phyloP scores from a whole-genome alignment of 2,888 invertebrate genomes.

The Sarcophaga variegata region DNA sequence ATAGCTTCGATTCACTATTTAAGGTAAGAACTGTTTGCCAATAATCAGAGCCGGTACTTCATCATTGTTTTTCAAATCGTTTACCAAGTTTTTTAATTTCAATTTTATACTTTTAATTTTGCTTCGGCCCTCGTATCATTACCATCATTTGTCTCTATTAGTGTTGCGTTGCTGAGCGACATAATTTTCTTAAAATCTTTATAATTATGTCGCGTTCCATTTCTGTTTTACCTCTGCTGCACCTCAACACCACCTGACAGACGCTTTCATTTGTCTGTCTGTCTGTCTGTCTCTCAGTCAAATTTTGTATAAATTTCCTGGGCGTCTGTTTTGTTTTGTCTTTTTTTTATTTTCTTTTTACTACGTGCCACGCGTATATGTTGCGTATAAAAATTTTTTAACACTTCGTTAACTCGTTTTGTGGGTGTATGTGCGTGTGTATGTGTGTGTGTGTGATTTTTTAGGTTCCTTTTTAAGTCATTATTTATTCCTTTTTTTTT shows the following conservation, averaged over 20 bases:
- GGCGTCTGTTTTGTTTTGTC: neutral
- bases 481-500: conserved; percentile 5
- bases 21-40: too few species aligned
- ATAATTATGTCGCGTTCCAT: conserved; percentile 52
- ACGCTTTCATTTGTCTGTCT: conserved; percentile 21
- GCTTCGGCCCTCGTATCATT: neutral
- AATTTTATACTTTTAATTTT: neutral
- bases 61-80: too few species aligned
- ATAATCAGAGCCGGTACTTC: too few species aligned
- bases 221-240: neutral
- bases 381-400: conserved; percentile 47
- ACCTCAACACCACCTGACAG: neutral
- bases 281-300: too few species aligned
- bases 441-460: too few species aligned
- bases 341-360: conserved; percentile 10
- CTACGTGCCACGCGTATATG: conserved; percentile 26
- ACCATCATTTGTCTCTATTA: conserved; percentile 16
- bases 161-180: conserved; percentile 45
- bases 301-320: conserved; percentile 19
- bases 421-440: neutral
- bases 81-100: too few species aligned
- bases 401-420: conserved; percentile 54
- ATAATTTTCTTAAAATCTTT: conserved; percentile 58
- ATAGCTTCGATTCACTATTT: too few species aligned
- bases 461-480: neutral